Evolutionary conservation across 2,888 invertebrate genomes (phyloP), one percentile per base, ranked within the genome.

Genomic region (Erebia epiphron): DNA sequence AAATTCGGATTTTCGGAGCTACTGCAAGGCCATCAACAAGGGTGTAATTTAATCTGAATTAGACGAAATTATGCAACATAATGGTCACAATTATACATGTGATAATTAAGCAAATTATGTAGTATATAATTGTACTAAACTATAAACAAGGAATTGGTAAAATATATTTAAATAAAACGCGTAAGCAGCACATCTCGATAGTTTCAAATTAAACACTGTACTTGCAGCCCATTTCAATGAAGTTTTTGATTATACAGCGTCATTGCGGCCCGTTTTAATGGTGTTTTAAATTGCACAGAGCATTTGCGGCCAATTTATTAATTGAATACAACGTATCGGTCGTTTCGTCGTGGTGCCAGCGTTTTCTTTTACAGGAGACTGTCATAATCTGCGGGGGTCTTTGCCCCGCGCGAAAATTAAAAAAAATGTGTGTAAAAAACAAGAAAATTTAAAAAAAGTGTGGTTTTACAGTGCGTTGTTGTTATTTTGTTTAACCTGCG

Each of bases 381-480:
- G 90, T 90, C 91, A 90, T 88, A 85, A 82, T 85, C 90, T 90
- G 91, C 87, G 89, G 88, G 88, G 82, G 78, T 80, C 75, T 71
- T 78, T 74, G 70, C 75, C 78, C 76, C 74, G 68, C 70, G 68
- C 65, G 50, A 69, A 54, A 49, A 64, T 67, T 72, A 61, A 56
- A 72, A 26, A 71, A 62, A 69, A 63, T 64, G 52, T 49, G 21
- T 41, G 67, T 69, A 58, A 50, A 26, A 26, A 26, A 26, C 1
- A 26, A 26, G 26, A 26, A 26, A 26, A 26, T 26, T 21, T 26
- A 26, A 57, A 68, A 67, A 69, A 69, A 72, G 73, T 75, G 77
- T 78, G 79, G 76, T 76, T 79, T 81, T 79, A 74, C 80, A 81
- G 81, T 77, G 78, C 56, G 70, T 77, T 46, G 41, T 60, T 43